Conservation (phyloP, 2,888 invertebrate species). For the Apocheima hispidaria region DNA sequence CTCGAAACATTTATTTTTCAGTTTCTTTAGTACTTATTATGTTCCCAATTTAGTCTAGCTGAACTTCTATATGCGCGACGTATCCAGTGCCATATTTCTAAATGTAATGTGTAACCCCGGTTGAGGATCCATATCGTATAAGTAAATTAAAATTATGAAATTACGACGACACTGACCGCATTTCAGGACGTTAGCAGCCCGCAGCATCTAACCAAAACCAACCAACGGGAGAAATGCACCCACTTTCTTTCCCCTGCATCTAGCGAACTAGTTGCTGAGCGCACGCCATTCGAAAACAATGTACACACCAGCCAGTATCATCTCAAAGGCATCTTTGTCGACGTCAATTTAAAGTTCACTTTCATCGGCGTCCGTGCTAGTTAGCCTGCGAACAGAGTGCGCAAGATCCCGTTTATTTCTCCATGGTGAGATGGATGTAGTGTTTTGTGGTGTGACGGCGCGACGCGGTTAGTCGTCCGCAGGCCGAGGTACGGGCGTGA, state of each 20-base stretch:
- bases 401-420: conserved; percentile 72
- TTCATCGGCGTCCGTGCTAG: conserved; percentile 49
- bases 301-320: conserved; percentile 49
- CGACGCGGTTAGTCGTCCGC: conserved; percentile 65
- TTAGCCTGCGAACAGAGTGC: conserved; percentile 63
- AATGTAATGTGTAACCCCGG: too few relatives aligned
- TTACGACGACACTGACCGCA: conserved; percentile 69
- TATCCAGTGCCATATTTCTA: too few relatives aligned
- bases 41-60: too few relatives aligned
- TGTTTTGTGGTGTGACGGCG: conserved; percentile 18
- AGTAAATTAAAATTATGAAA: conserved; percentile 66
- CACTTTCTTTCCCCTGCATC: conserved; percentile 82
- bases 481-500: conserved; percentile 55
- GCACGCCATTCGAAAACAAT: conserved; percentile 48
- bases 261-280: conserved; percentile 61
- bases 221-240: conserved; percentile 71
- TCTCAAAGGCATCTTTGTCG: conserved; percentile 45
- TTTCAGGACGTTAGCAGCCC: conserved; percentile 60
- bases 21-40: too few relatives aligned
- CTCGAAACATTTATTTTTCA: too few relatives aligned
- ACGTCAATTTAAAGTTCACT: conserved; percentile 46
- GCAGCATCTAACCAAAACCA: conserved; percentile 68
- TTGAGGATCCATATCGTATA: conserved; percentile 49
- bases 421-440: conserved; percentile 51
- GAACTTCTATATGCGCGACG: too few relatives aligned